Evolutionary conservation across 2,797 vertebrate species (phyloP), one percentile per base, ranked within the genome.

Genomic region (Tadarida brasiliensis): DNA sequence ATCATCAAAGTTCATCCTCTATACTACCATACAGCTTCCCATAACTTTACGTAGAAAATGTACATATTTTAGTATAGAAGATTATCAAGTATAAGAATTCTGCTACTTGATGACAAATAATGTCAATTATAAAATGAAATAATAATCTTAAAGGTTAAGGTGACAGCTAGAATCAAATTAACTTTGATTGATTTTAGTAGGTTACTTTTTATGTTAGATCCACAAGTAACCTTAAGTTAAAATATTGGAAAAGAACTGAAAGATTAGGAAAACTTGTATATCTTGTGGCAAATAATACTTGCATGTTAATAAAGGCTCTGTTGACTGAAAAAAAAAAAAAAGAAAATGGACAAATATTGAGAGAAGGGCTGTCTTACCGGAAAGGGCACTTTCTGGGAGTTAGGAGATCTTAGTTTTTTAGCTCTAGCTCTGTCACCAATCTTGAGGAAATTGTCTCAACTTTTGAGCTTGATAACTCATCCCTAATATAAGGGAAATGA

Each of bases 301-400:
- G 39, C 88, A 83, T 96, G 96, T 97, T 94, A 97, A 97, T 96
- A 95, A 95, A 96, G 77, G 54, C 71, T 91, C 71, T 93, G 47
- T 65, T 97, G 87, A 91, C 67, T 88, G 78, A 97, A 96, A 95
- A 44, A 44, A 5, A 44, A 44, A 44, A 44, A 44, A 44, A 44
- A 44, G 4, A 57, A 80, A 92, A 71, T 63, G 59, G 71, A 65
- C 24, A 81, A 70, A 63, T 57, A 63, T 0, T 82, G 28, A 91
- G 73, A 91, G 76, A 47, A 81, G 15, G 15, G 17, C 78, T 88
- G 17, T 88, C 14, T 70, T 85, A 15, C 57, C 14, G 49, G 57
- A 87, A 84, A 91, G 22, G 22, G 47, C 49, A 35, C 4, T 57
- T 8, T 8, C 7, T 82, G 12, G 20, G 17, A 85, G 7, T 28